A percentile compares a stretch with the other conserved stretches of the same genome.
Evolutionary conservation across 2,888 invertebrate genomes (phyloP).

Genomic region (Volucella inanis): DNA sequence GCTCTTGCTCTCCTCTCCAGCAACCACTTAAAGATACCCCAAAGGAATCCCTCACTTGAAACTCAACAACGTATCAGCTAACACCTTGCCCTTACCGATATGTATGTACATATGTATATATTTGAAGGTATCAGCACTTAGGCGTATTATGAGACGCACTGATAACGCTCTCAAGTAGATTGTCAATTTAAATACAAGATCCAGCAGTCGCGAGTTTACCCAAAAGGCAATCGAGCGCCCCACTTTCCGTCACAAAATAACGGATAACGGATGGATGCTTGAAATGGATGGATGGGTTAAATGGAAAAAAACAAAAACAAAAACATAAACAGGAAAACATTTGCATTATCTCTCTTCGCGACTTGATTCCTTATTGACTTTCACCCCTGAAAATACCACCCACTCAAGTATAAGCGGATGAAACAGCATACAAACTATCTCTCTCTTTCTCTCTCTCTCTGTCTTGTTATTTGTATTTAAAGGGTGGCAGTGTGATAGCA

Average conservation of each 20-base stretch:
- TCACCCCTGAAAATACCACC: slow-evolving; percentile 43
- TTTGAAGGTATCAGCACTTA: slow-evolving; percentile 55
- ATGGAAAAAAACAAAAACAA: slow-evolving; percentile 49
- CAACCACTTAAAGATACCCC: slow-evolving; percentile 63
- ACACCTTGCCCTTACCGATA: slow-evolving; percentile 47
- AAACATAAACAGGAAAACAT: slow-evolving; percentile 54
- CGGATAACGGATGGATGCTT: slow-evolving; percentile 22
- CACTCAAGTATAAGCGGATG: slow-evolving; percentile 8
- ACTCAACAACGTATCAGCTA: slow-evolving; percentile 60
- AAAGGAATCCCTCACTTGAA: slow-evolving; percentile 47
- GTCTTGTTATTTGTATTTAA: too few relatives aligned
- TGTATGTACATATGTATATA: too few relatives aligned
- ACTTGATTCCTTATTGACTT: slow-evolving; percentile 67
- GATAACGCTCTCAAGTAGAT: slow-evolving; percentile 73
- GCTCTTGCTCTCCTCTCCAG: slow-evolving; percentile 30
- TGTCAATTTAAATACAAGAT: slow-evolving; percentile 69
- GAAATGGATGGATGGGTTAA: background rate
- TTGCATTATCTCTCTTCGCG: slow-evolving; percentile 67
- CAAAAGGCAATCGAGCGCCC: slow-evolving; percentile 59
- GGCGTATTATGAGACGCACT: slow-evolving; percentile 71
- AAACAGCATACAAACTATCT: slow-evolving; percentile 21
- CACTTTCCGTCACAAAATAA: background rate
- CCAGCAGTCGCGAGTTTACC: slow-evolving; percentile 15
- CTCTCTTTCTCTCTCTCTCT: background rate
- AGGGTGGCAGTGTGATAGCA: too few relatives aligned